phyloP scores from a whole-genome alignment of 1,140 invertebrate genomes.

The Heliconius hewitsoni region DNA sequence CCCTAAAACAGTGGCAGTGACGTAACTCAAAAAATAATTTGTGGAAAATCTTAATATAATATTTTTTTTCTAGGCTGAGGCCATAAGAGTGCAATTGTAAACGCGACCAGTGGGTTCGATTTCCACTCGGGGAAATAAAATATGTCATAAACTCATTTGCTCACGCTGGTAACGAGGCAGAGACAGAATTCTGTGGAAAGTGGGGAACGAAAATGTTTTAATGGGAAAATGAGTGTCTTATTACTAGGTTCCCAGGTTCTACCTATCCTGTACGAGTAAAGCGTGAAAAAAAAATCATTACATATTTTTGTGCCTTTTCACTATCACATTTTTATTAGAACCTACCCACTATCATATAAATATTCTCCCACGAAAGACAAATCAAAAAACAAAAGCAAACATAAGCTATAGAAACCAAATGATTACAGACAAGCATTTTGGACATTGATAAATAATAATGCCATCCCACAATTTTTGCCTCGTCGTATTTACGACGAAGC shows the following conservation, averaged over 20 bases:
- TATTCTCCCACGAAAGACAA: not conserved
- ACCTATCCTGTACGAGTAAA: not conserved
- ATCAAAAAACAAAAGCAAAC: not conserved
- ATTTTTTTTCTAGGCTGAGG: too few species aligned
- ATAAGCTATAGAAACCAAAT: not conserved
- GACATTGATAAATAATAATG: constrained; percentile 9
- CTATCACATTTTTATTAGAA: not conserved
- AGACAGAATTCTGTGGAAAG: too few species aligned
- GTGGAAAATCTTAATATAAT: too few species aligned
- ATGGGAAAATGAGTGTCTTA: too few species aligned
- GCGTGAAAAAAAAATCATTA: not conserved
- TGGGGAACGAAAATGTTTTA: too few species aligned
- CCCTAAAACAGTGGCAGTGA: too few species aligned
- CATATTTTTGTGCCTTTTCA: not conserved
- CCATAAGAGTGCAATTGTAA: too few species aligned
- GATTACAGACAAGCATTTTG: not conserved
- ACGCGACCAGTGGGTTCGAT: too few species aligned
- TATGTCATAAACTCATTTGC: too few species aligned
- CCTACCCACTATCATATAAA: not conserved
- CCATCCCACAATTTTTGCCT: not conserved
- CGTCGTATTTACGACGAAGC: constrained; percentile 1
- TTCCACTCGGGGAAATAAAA: too few species aligned
- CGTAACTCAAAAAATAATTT: too few species aligned
- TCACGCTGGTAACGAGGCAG: too few species aligned
- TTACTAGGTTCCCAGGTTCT: not conserved